A percentile compares a stretch with the other conserved stretches of the same genome.
Conservation (phyloP, 2,113 vertebrate species). For the Taxidea taxus region DNA sequence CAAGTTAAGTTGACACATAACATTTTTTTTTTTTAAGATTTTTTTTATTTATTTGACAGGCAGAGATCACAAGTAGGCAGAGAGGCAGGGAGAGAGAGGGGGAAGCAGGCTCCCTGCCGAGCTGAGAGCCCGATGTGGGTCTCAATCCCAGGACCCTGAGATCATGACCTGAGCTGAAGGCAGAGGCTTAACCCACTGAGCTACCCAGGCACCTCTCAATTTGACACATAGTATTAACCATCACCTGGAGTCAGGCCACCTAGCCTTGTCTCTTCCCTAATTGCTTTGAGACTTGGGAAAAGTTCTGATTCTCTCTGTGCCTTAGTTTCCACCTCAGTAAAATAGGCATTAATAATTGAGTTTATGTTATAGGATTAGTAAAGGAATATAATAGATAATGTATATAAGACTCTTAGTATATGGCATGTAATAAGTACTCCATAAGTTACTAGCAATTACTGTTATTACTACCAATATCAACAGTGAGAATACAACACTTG, state of each 20-base stretch:
- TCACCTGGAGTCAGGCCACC: background rate
- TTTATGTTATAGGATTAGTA: background rate
- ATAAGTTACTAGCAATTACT: background rate
- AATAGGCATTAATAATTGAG: background rate
- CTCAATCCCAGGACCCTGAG: too few species aligned
- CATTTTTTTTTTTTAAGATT: too few species aligned
- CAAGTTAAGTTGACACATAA: background rate
- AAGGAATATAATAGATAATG: background rate
- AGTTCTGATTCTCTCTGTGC: background rate
- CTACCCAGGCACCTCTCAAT: background rate
- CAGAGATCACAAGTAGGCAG: too few species aligned
- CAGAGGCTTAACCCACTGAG: too few species aligned
- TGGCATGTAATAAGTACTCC: background rate
- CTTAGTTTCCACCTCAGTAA: background rate
- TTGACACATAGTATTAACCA: background rate
- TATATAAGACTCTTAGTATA: background rate
- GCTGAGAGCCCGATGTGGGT: too few species aligned
- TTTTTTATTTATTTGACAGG: too few species aligned
- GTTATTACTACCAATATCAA: background rate
- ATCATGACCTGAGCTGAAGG: too few species aligned
- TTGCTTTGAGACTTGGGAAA: background rate
- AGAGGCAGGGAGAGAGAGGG: too few species aligned
- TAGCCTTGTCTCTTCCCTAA: background rate
- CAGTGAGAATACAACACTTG: background rate
- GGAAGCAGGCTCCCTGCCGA: too few species aligned